These are phyloP conservation scores for Lacanobia oleracea DNA, from an alignment of 2,888 invertebrate genomes.

Conservation along the genomic window DNA sequence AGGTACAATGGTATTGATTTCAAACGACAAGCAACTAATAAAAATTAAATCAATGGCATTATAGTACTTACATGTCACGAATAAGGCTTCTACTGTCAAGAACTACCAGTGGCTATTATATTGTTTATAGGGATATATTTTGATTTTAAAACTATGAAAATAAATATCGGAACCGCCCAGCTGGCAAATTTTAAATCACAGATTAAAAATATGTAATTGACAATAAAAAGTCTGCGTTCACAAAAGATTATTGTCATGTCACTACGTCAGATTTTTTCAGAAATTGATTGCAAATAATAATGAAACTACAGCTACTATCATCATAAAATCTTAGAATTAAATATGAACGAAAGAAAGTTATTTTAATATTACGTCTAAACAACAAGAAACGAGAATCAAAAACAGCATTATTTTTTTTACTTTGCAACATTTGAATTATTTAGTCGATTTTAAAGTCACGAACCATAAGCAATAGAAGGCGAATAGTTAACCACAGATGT, in stretches of 20 bases:
- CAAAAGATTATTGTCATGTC: neutral
- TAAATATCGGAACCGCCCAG: slow-evolving; percentile 86
- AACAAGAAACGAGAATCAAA: slow-evolving; percentile 1
- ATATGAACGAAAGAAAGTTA: neutral
- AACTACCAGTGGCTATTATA: slow-evolving; percentile 29
- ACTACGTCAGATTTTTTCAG: neutral
- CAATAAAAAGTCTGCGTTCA: slow-evolving; percentile 41
- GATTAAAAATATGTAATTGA: slow-evolving; percentile 47
- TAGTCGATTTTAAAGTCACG: no score
- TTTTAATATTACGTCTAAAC: no score
- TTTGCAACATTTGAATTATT: slow-evolving; percentile 9
- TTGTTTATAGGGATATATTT: slow-evolving; percentile 51
- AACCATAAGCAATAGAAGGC: no score
- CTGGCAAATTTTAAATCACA: slow-evolving; percentile 80
- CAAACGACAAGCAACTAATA: slow-evolving; percentile 66
- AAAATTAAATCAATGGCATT: slow-evolving; percentile 28
- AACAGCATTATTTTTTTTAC: neutral
- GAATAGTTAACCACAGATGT: neutral
- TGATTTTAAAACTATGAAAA: slow-evolving; percentile 70
- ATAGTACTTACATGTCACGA: slow-evolving; percentile 64
- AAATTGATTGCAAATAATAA: no score
- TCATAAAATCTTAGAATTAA: neutral
- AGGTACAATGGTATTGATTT: slow-evolving; percentile 75
- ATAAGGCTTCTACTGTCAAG: slow-evolving; percentile 40
- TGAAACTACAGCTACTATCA: no score